Evolutionary conservation across 2,888 invertebrate genomes (phyloP).

Genomic region (Allophyes oxyacanthae): DNA sequence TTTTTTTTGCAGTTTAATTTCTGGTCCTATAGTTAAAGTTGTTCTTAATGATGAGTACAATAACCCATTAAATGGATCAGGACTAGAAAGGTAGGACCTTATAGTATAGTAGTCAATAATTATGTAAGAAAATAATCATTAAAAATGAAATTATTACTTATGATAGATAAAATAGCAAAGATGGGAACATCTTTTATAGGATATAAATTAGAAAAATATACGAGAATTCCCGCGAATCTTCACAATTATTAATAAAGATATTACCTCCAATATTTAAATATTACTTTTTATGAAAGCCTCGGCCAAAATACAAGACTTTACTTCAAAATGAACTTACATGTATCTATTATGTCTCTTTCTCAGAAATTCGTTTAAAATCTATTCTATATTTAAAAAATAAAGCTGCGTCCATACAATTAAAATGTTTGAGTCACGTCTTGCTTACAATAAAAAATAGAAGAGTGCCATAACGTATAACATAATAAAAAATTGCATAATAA

Average conservation of each 20-base stretch:
- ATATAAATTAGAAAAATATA: slow-evolving; percentile 13
- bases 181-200: slow-evolving; percentile 42
- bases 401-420: slow-evolving; percentile 27
- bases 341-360: slow-evolving; percentile 3
- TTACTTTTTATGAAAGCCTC: slow-evolving; percentile 31
- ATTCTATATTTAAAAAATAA: slow-evolving; percentile 11
- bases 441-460: slow-evolving; percentile 46
- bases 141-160: slow-evolving; percentile 28
- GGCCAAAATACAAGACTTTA: slow-evolving; percentile 45
- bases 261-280: neutral
- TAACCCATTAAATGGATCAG: no score
- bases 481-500: slow-evolving; percentile 48
- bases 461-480: slow-evolving; percentile 54
- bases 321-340: slow-evolving; percentile 15
- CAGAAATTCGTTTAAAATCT: slow-evolving; percentile 6
- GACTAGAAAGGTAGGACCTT: no score
- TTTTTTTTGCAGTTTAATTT: no score
- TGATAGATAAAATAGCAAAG: slow-evolving; percentile 13
- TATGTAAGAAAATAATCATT: slow-evolving; percentile 24
- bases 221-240: slow-evolving; percentile 5
- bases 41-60: no score
- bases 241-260: neutral
- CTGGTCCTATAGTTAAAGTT: no score
- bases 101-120: no score
- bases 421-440: slow-evolving; percentile 35